Evolutionary conservation across 1,140 invertebrate genomes (phyloP), one percentile per base, ranked within the genome.

Genomic region (Ostrea edulis): DNA sequence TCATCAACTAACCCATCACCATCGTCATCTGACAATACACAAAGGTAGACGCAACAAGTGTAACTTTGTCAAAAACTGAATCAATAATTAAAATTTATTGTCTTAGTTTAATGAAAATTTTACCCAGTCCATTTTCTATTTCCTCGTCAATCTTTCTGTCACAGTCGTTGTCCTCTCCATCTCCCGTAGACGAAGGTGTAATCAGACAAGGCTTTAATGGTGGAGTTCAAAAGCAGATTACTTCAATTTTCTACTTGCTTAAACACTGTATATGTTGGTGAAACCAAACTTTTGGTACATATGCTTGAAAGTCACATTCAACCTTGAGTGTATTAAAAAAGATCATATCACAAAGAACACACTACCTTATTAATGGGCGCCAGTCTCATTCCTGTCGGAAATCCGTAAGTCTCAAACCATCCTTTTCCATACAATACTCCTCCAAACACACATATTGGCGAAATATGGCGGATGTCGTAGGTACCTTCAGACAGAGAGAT

Each of bases 301-400:
- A 44, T 44, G 1, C 5, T 44, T 44, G 35, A 44, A 44, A 44
- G 35, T 1, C 35, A 44, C 5, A 44, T 44, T 44, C 35, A 44
- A 44, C 35, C 35, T 44, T 44, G 5, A 1, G 35, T 44, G 35
- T 44, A 44, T 44, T 44, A 2, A 2, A 2, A 1, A 44, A 44
- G 1, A 44, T 44, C 35, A n/a, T n/a, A n/a, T n/a, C n/a, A n/a
- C n/a, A 44, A 44, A 44, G 35, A 44, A 44, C 35, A 44, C 35
- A 44, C 35, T 77, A 87, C 86, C 53, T 44, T 44, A 87, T 87
- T 87, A 12, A 87, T 87, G 0, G 55, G 12, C 8, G 77, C 55
- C 54, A 87, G 51, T 22, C 86, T n/a, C 54, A 87, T 54, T 54
- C 86, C 86, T 17, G 62, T 82, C 44, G 86, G 54, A 35, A 87